phyloP scores from a whole-genome alignment of 2,888 invertebrate species.

The Coleophora flavipennella region DNA sequence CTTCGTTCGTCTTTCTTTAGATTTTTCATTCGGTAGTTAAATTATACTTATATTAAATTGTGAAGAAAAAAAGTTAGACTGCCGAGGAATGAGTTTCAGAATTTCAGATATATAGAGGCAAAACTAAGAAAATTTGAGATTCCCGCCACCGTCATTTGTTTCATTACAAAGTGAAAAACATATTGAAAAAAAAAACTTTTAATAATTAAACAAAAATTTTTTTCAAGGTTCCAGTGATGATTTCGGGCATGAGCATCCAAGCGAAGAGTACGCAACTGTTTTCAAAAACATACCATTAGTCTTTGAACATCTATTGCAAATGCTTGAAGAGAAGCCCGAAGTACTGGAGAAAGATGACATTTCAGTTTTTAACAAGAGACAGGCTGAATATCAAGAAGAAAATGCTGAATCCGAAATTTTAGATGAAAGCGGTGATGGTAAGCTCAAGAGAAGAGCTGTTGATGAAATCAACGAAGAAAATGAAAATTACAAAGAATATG shows the following conservation, averaged over 20 bases:
- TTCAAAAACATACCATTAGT: conserved; percentile 37
- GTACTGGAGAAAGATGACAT: conserved; percentile 36
- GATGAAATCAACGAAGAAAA: not conserved
- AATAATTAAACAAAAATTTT: conserved; percentile 1
- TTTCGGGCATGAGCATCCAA: not conserved
- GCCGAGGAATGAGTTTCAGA: too few species aligned
- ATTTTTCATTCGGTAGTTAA: too few species aligned
- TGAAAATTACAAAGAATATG: conserved; percentile 1
- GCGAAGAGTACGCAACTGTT: conserved; percentile 12
- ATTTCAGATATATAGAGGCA: too few species aligned
- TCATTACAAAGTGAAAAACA: too few species aligned
- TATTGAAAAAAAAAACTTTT: too few species aligned
- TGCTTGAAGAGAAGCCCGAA: conserved; percentile 35
- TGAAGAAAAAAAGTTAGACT: too few species aligned
- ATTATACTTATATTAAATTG: too few species aligned
- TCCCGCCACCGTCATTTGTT: too few species aligned
- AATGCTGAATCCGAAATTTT: too few species aligned
- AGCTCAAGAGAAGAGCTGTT: conserved; percentile 4
- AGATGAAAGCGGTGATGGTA: conserved; percentile 2
- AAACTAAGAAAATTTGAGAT: too few species aligned
- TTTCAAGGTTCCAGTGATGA: conserved; percentile 17
- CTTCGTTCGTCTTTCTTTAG: too few species aligned
- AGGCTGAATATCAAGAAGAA: too few species aligned
- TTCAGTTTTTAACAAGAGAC: conserved; percentile 21
- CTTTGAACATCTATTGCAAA: conserved; percentile 36